Evolutionary conservation across 2,797 vertebrate species (phyloP), one percentile per base, ranked within the genome.

Genomic region (Echiichthys vipera): DNA sequence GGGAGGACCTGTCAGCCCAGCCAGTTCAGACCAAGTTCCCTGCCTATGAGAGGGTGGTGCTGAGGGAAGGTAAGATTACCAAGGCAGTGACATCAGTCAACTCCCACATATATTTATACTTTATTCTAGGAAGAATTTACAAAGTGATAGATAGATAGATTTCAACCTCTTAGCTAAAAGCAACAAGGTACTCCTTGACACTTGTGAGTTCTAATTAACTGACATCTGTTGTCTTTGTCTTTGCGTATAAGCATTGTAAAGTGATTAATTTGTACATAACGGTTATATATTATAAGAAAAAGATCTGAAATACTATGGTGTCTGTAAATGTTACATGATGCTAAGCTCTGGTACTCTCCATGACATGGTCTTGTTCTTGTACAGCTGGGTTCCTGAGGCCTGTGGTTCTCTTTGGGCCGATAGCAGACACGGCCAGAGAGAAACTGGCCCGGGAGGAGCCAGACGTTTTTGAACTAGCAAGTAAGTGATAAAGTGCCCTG

Each of bases 1-100:
- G 98, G 88, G 98, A 99, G 72, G 98, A 99, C 84, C 93, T 99
- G 72, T 99, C 98, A 0, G 98, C 98, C 25, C 98, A 99, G 18
- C 98, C 98, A 5, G 98, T 99, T 77, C 98, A 99, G 84, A 99
- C 98, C 0, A 99, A 99, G 89, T 99, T 99, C 88, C 98, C 98
- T 47, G 98, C 98, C 7, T 99, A 99, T 36, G 98, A 99, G 88
- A 96, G 98, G 86, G 98, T 99, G 78, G 98, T 99, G 83, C 96
- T 99, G 73, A 95, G 98, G 88, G 98, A 99, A 96, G 98, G 98
- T 99, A 53, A 77, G 83, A 43, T 2, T 27, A 22, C 9, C 12
- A 45, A 14, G 11, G 20, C 29, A 64, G n/a, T 46, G 22, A 43
- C 34, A 8, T 6, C 20, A 53, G 32, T 71, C n/a, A 69, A 17